A percentile compares a stretch with the other conserved stretches of the same genome.
These are phyloP conservation scores for Dermatemys mawii DNA, from an alignment of 2,113 vertebrate genomes.

Conservation along the genomic window DNA sequence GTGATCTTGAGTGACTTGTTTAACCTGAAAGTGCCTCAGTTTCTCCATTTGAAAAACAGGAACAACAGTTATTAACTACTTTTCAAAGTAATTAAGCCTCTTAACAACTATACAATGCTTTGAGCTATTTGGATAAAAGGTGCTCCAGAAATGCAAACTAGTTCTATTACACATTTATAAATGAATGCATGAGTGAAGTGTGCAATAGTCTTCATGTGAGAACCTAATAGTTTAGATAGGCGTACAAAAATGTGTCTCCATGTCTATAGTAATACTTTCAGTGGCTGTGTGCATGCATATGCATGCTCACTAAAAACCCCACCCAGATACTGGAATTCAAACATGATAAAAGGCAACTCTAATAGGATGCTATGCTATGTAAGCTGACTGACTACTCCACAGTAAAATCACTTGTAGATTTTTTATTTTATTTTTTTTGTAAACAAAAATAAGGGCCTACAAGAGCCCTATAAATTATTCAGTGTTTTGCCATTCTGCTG, in stretches of 20 bases:
- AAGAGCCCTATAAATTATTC: not conserved
- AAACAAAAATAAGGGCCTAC: slow-evolving; percentile 1
- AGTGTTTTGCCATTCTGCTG: not conserved
- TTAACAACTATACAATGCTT: not conserved
- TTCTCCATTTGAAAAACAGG: not conserved
- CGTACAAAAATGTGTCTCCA: not conserved
- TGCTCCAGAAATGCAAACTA: not conserved
- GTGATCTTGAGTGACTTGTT: not conserved
- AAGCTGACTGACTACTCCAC: not conserved
- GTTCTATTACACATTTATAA: not conserved
- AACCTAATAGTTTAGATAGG: not conserved
- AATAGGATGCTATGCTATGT: not conserved
- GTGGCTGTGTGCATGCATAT: not conserved
- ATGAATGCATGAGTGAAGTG: not conserved
- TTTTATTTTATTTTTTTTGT: not conserved
- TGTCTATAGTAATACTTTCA: not conserved
- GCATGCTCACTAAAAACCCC: slow-evolving; percentile 26
- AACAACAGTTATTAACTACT: slow-evolving; percentile 1
- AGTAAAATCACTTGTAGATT: not conserved
- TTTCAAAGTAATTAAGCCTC: not conserved
- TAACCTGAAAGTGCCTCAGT: not conserved
- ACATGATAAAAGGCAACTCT: not conserved
- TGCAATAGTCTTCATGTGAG: not conserved
- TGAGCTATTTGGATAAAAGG: not conserved
- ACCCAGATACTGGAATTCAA: slow-evolving; percentile 51